These are phyloP conservation scores for Ariolimax columbianus DNA, from an alignment of 2,888 invertebrate species.

Conservation along the genomic window DNA sequence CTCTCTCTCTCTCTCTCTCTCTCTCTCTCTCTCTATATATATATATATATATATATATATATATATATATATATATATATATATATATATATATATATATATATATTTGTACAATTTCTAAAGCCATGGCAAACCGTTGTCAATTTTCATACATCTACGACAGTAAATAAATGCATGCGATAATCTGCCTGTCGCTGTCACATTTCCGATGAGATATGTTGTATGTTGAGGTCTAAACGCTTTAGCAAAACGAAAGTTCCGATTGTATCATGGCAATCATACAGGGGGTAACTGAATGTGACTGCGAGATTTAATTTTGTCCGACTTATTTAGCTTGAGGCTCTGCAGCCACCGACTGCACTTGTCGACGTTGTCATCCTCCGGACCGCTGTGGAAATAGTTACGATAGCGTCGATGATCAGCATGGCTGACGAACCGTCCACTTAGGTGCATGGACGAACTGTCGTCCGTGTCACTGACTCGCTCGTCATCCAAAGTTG, in stretches of 20 bases:
- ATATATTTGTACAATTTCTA: too few relatives aligned
- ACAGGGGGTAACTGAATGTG: constrained; percentile 71
- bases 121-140: too few relatives aligned
- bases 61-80: too few relatives aligned
- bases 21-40: too few relatives aligned
- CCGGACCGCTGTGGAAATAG: constrained; percentile 19
- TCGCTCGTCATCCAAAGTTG: constrained; percentile 48
- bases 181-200: too few relatives aligned
- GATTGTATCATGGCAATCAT: constrained; percentile 40
- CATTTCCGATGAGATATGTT: too few relatives aligned
- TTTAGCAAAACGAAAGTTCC: background rate
- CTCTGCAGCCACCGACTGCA: constrained; percentile 70
- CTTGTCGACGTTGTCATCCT: constrained; percentile 63
- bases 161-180: too few relatives aligned
- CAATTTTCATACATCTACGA: too few relatives aligned
- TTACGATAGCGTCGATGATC: constrained; percentile 7
- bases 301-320: constrained; percentile 69
- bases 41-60: too few relatives aligned
- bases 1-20: too few relatives aligned
- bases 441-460: constrained; percentile 44
- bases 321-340: constrained; percentile 64
- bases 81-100: too few relatives aligned
- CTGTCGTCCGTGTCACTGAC: constrained; percentile 53
- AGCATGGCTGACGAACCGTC: constrained; percentile 4
- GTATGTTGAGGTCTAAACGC: background rate